Base-by-base conservation (phyloP, 2,888 invertebrate species). In the Cartodere bifasciata region DNA sequence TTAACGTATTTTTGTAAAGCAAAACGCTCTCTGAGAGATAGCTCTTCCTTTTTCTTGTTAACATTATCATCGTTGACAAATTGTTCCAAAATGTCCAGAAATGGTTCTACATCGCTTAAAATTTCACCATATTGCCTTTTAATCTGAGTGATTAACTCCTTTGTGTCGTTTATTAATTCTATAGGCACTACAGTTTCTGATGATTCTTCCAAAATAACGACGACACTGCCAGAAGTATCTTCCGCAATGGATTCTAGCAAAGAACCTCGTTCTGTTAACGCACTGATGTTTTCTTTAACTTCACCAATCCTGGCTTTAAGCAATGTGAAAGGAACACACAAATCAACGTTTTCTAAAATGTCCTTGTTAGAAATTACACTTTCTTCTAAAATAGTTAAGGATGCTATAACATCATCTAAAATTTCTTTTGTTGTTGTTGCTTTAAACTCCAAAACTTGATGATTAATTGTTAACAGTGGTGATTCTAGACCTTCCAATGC, bases 401-500 rank as follows among this genome's bases (percentile, higher is more conserved):
- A 50, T 11, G 50, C 50, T 4, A 54, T 45, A 16, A 52, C 37
- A 32, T 58, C 56, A 31, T 55, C 55, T 14, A 60, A 36, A 21
- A 53, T 39, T 23, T 51, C 52, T 12, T 35, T 36, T 7, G 47
- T 43, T 9, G 44, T 40, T 6, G 46, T 39, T 2, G 45, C 37
- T 3, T 44, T 43, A n/a, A 55, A 41, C 26, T 56, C 52, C 26
- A 50, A 44, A 4, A 59, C 38, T 34, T 54, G 48, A 37, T 47
- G 55, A 36, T 58, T 58, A 10, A 60, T 35, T 23, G 53, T 45
- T 42, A 68, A 67, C 5, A 70, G 50, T 1, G 70, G 68, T 23
- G 63, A 62, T 16, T 64, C 60, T 1, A 70, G 45, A 40, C 59
- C 64, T 37, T 68, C 66, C 9, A 69, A 46, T 4, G 67, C 55